phyloP scores from a whole-genome alignment of 2,797 vertebrate genomes.

The Sitta carolinensis region DNA sequence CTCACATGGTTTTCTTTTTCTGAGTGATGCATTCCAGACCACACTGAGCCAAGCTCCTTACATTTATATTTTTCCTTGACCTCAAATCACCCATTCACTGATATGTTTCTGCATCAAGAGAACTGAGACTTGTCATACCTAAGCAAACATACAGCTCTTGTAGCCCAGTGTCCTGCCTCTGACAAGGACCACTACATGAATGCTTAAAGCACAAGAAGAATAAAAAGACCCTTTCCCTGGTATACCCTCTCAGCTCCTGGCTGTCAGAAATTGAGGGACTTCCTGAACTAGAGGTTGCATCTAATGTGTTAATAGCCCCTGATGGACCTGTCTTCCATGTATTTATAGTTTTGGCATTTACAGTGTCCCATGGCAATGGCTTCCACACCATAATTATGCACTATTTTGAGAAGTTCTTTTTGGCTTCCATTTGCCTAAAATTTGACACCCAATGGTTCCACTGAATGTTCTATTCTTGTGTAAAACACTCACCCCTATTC shows the following conservation, averaged over 20 bases:
- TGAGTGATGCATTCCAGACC: background rate
- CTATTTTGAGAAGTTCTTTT: background rate
- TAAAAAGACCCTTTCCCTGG: background rate
- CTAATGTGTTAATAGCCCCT: background rate
- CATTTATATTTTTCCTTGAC: background rate
- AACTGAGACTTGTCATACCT: background rate
- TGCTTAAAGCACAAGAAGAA: background rate
- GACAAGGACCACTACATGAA: background rate
- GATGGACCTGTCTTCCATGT: background rate
- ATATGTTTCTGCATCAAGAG: background rate
- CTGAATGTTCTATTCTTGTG: background rate
- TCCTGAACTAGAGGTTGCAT: background rate
- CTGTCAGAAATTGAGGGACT: background rate
- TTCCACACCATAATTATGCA: background rate
- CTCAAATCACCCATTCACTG: background rate
- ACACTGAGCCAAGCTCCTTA: background rate
- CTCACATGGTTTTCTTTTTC: background rate
- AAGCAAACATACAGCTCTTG: background rate
- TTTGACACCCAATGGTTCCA: background rate
- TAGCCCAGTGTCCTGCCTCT: background rate
- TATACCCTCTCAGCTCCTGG: background rate
- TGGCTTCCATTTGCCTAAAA: background rate
- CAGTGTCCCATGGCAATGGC: background rate
- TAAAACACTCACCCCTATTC: background rate
- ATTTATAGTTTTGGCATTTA: slow-evolving; percentile 13